Evolutionary conservation across 2,888 invertebrate species (phyloP).

Genomic region (Hemistola chrysoprasaria): DNA sequence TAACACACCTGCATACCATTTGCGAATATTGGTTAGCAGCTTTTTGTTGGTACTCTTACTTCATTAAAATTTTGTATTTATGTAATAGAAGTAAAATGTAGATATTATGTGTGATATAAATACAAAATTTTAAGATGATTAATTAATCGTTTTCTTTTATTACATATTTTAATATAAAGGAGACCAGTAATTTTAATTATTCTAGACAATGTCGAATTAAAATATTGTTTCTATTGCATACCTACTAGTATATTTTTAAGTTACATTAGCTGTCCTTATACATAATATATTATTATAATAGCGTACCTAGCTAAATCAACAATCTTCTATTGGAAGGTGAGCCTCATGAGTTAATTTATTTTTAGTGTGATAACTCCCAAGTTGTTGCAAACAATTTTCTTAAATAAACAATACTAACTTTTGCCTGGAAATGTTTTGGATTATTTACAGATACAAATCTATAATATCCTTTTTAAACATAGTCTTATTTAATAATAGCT

Average conservation of each 20-base stretch:
- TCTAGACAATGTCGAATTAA: constrained; percentile 65
- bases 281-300: constrained; percentile 36
- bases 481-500: no score
- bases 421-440: constrained; percentile 70
- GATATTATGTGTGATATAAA: constrained; percentile 82
- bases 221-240: constrained; percentile 69
- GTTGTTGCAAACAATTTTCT: constrained; percentile 77
- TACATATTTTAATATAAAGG: constrained; percentile 69
- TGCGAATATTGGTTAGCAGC: constrained; percentile 79
- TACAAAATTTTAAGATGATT: constrained; percentile 81
- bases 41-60: constrained; percentile 75
- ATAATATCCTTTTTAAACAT: no score
- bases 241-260: constrained; percentile 68
- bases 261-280: constrained; percentile 72
- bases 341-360: constrained; percentile 76
- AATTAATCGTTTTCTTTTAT: constrained; percentile 76
- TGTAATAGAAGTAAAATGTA: constrained; percentile 82
- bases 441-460: constrained; percentile 36
- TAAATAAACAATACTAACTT: constrained; percentile 79
- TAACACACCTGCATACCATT: constrained; percentile 78
- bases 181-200: constrained; percentile 71
- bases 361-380: constrained; percentile 75
- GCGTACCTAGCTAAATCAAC: constrained; percentile 66
- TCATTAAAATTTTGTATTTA: constrained; percentile 83
- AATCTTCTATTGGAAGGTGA: constrained; percentile 63